Evolutionary conservation across 2,113 vertebrate genomes (phyloP).

Genomic region (Pogona vitticeps): DNA sequence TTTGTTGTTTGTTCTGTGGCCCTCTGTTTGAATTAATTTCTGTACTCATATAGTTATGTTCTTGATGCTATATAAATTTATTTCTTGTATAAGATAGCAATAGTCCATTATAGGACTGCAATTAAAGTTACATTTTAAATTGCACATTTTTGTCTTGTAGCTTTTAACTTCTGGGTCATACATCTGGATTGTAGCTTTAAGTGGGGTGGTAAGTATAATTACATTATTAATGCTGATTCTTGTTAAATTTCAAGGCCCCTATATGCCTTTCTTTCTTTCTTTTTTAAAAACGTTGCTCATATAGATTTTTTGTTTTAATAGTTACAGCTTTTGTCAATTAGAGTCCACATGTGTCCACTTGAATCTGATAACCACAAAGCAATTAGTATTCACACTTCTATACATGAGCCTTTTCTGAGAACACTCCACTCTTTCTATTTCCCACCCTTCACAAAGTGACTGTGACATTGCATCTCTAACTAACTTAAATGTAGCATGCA

Average conservation of each 20-base stretch:
- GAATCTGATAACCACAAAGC: too few relatives aligned
- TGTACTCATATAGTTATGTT: neutral
- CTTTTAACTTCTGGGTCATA: conserved; percentile 91
- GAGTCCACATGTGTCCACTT: neutral
- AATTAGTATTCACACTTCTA: too few relatives aligned
- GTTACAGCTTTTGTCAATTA: neutral
- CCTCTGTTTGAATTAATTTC: conserved; percentile 6
- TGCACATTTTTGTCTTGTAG: conserved; percentile 77
- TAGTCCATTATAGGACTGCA: conserved; percentile 11
- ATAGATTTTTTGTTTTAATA: neutral
- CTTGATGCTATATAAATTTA: neutral
- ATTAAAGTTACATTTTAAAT: conserved; percentile 58
- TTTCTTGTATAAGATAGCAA: neutral
- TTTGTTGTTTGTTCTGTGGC: conserved; percentile 36
- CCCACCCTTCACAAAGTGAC: too few relatives aligned
- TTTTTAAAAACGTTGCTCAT: neutral
- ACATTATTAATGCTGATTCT: conserved; percentile 9
- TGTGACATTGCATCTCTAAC: too few relatives aligned
- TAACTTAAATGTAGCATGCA: too few relatives aligned
- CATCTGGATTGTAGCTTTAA: conserved; percentile 94
- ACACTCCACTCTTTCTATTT: too few relatives aligned
- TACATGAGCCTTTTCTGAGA: too few relatives aligned
- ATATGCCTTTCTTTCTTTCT: neutral
- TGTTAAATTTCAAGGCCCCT: conserved; percentile 9
- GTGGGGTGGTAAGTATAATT: conserved; percentile 90